Evolutionary conservation across 2,113 vertebrate species (phyloP).

Genomic region (Ictidomys tridecemlineatus): DNA sequence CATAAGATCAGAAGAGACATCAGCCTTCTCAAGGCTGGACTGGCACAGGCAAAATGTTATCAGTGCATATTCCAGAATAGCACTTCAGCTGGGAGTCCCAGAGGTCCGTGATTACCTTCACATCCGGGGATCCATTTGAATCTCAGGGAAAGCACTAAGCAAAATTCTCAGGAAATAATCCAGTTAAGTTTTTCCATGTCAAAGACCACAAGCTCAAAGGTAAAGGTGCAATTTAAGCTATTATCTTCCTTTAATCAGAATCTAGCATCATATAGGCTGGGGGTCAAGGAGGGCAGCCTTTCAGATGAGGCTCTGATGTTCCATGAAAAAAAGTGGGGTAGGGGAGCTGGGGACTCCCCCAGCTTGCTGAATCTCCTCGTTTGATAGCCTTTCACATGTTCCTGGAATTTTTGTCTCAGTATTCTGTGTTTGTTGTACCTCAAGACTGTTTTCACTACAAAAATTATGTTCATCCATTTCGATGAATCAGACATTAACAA

Average conservation of each 20-base stretch:
- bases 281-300: not conserved
- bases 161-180: not conserved
- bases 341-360: too few species aligned
- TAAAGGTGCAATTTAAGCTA: not conserved
- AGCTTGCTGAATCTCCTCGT: not conserved
- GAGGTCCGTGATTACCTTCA: not conserved
- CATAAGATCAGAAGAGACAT: not conserved
- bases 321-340: not conserved
- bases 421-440: not conserved
- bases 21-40: not conserved
- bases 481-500: slow-evolving; percentile 6
- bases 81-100: not conserved
- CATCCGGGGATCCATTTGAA: not conserved
- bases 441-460: not conserved
- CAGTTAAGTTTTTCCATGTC: not conserved
- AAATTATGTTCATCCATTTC: not conserved
- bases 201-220: not conserved
- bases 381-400: not conserved
- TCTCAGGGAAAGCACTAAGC: not conserved
- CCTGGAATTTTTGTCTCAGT: not conserved
- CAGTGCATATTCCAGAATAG: not conserved
- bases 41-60: not conserved
- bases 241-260: not conserved
- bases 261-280: not conserved
- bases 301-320: not conserved